Base-by-base conservation (phyloP, 2,888 invertebrate species). In the Agrochola lota region DNA sequence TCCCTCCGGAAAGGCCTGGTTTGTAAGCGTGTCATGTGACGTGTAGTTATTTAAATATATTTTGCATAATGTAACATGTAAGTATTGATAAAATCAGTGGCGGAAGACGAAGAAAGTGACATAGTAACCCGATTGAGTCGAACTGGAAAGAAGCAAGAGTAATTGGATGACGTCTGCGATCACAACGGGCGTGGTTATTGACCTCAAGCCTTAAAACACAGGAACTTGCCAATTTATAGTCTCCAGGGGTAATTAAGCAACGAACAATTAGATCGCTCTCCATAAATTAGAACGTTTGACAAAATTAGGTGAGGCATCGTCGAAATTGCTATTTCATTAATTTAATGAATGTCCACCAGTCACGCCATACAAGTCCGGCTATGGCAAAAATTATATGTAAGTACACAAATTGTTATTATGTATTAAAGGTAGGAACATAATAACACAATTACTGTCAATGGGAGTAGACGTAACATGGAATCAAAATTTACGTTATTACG, bases 31-130 rank as follows among this genome's bases (percentile, higher is more conserved):
- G 40, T 78, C 62, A 52, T 40, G 55, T 68, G 78, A 75, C 55
- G 62, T 78, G 73, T 77, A 75, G 66, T 71, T 26, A 74, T 84
- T 84, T 78, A 64, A 84, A 86, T 76, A 86, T 71, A 84, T 84
- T 86, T 86, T 76, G 77, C 79, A 85, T 86, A 84, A 78, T 78
- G 57, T 64, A 76, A 78, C 71, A 72, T 78, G 74, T 72, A 78
- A 66, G 88, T 87, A 88, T 89, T 83, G 86, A 86, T 86, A 87
- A 85, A 88, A 90, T 90, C 88, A 78, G 87, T 87, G 89, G 85
- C 90, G 88, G 91, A 89, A 90, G 80, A 89, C 88, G 93, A 95
- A 94, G 95, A 95, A 96, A 95, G 95, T 95, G 95, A 92, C 95
- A 94, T 85, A 91, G 88, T 94, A 91, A 94, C 95, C 94, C 87